Evolutionary conservation across 2,888 invertebrate species (phyloP).

Genomic region (Brachynemurus nebulosus): DNA sequence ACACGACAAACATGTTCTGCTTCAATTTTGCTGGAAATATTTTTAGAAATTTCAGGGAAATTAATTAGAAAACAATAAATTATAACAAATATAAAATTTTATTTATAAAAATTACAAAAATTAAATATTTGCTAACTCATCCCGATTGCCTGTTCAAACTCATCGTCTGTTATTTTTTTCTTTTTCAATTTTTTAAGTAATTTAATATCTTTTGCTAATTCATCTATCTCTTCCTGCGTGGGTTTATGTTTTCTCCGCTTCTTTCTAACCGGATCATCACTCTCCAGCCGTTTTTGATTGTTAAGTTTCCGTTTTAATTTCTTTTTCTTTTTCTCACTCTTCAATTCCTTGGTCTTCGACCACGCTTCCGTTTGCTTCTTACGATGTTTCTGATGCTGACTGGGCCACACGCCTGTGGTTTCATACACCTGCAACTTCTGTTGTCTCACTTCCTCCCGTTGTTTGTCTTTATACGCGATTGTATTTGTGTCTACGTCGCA

Average conservation of each 20-base stretch:
- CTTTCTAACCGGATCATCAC: constrained; percentile 30
- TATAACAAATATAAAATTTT: constrained; percentile 2
- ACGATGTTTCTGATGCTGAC: constrained; percentile 29
- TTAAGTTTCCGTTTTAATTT: constrained; percentile 46
- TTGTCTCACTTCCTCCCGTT: constrained; percentile 57
- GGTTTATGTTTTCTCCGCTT: constrained; percentile 37
- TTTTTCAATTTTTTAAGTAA: constrained; percentile 77
- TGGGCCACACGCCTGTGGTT: constrained; percentile 44
- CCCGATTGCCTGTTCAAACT: constrained; percentile 50
- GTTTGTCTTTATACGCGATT: constrained; percentile 66
- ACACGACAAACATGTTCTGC: too few relatives aligned
- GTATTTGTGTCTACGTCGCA: constrained; percentile 54
- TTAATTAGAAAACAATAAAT: too few relatives aligned
- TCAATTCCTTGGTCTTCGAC: constrained; percentile 61
- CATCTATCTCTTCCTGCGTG: constrained; percentile 59
- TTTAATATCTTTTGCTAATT: constrained; percentile 65
- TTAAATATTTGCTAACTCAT: constrained; percentile 17
- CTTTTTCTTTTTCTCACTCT: constrained; percentile 48
- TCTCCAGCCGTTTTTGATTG: constrained; percentile 34
- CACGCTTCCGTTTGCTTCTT: constrained; percentile 56
- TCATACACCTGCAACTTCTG: constrained; percentile 55
- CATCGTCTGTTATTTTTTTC: constrained; percentile 57
- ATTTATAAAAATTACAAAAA: neutral
- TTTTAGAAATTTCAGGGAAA: too few relatives aligned
- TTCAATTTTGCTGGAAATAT: too few relatives aligned